These are phyloP conservation scores for Drosophila neoperkinsi DNA, from an alignment of 2,888 invertebrate genomes.

Conservation along the genomic window DNA sequence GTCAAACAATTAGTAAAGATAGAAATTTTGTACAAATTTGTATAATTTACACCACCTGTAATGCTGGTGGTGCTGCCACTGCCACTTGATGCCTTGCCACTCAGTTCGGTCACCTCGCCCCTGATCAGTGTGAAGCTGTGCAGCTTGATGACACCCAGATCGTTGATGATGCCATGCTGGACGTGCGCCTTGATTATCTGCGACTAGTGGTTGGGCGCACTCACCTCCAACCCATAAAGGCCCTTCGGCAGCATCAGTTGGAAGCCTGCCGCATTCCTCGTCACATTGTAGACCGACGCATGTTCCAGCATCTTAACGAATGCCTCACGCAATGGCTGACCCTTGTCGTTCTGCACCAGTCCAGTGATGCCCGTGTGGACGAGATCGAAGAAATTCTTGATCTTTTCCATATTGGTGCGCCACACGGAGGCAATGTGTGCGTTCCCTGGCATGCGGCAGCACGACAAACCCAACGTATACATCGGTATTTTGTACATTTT, in stretches of 20 bases:
- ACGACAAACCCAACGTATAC: conserved; percentile 90
- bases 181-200: conserved; percentile 84
- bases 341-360: conserved; percentile 88
- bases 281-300: conserved; percentile 87
- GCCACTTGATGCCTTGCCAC: conserved; percentile 14
- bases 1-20: not conserved
- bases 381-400: conserved; percentile 88
- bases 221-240: conserved; percentile 87
- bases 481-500: conserved; percentile 89
- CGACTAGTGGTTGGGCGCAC: conserved; percentile 87
- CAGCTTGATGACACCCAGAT: conserved; percentile 74
- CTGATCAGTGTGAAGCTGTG: conserved; percentile 57
- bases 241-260: conserved; percentile 90
- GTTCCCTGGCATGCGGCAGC: conserved; percentile 93
- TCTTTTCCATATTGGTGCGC: conserved; percentile 88
- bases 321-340: conserved; percentile 90
- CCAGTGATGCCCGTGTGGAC: conserved; percentile 91
- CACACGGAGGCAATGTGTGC: conserved; percentile 89
- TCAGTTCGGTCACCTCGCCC: conserved; percentile 73
- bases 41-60: conserved; percentile 3
- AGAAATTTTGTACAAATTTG: not conserved
- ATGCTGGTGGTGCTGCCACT: conserved; percentile 52
- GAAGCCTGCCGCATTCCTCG: conserved; percentile 90
- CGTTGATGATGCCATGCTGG: conserved; percentile 56
- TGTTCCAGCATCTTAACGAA: conserved; percentile 88